Percentiles rank a stretch among this genome's conserved stretches.
These are phyloP conservation scores for Drosophila algonquin DNA, from an alignment of 2,888 invertebrate genomes.

Conservation along the genomic window DNA sequence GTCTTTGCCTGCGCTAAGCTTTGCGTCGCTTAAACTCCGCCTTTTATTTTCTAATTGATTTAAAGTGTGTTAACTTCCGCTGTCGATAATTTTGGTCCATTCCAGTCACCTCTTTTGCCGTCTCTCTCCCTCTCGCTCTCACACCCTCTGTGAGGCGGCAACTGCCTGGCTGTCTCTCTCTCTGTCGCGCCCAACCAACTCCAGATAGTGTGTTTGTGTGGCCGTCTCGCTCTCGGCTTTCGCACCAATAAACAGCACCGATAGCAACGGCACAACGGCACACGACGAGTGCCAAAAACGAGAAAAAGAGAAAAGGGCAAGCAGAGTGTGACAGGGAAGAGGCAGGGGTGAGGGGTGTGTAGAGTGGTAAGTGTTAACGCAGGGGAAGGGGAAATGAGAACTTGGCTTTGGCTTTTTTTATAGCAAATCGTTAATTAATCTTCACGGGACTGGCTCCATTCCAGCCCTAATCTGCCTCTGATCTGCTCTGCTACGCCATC, in stretches of 20 bases:
- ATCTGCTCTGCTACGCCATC: conserved; percentile 7
- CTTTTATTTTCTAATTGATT: conserved; percentile 82
- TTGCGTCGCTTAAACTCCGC: conserved; percentile 78
- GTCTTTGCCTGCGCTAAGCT: background rate
- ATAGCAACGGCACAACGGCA: conserved; percentile 23
- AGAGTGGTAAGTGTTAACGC: background rate
- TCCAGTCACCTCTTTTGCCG: conserved; percentile 5
- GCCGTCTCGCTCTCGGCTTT: conserved; percentile 72
- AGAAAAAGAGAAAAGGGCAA: conserved; percentile 9
- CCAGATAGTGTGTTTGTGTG: conserved; percentile 39
- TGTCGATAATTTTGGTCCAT: conserved; percentile 81
- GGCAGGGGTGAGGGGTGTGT: background rate
- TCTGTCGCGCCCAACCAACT: conserved; percentile 4
- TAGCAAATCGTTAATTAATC: conserved; percentile 80
- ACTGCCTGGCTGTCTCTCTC: conserved; percentile 1
- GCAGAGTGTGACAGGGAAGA: background rate
- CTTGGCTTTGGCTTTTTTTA: conserved; percentile 64
- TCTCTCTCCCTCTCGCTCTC: conserved; percentile 15
- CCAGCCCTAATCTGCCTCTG: conserved; percentile 10
- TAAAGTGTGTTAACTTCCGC: conserved; percentile 81
- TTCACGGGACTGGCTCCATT: conserved; percentile 50
- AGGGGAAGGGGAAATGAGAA: conserved; percentile 7
- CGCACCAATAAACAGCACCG: conserved; percentile 76
- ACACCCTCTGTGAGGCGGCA: conserved; percentile 6
- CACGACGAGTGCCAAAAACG: conserved; percentile 66